Base-by-base conservation (phyloP, 2,888 invertebrate species). In the Zeuzera pyrina region DNA sequence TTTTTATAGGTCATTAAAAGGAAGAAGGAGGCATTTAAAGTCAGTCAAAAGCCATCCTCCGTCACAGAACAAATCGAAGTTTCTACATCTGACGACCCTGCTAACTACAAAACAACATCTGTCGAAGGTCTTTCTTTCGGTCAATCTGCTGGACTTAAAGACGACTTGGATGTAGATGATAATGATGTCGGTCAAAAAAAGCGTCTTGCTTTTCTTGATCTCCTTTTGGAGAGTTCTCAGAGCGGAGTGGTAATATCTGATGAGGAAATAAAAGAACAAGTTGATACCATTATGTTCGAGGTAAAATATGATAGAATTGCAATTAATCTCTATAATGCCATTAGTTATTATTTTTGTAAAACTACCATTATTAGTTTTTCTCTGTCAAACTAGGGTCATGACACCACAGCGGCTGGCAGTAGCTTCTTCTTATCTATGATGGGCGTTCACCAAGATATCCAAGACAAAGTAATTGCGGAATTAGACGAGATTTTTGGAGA, bases 261-360 rank as follows among this genome's bases (percentile, higher is more conserved):
- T 39, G 87, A 89, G 41, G 93, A 93, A 72, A 91, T 93, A 45
- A 89, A 90, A 49, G 92, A 93, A 59, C 91, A 93, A 86, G 92
- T 93, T 1, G 90, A 92, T 58, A 93, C 92, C 0, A 93, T 93
- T 47, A 93, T 93, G 93, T 92, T 93, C 62, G 91, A 95, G 87
- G 93, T 89, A 65, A 57, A 29, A 13, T 12, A n/a, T n/a, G n/a
- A n/a, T 10, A 3, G 1, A 4, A 2, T 16, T 13, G n/a, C 6
- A 5, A 11, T 1, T 12, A 14, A 10, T 21, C n/a, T n/a, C n/a
- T 3, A 8, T 31, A 29, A 19, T 16, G 19, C 16, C 6, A 22
- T 8, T n/a, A n/a, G n/a, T n/a, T n/a, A n/a, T n/a, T n/a, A n/a
- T n/a, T n/a, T n/a, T n/a, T n/a, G n/a, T n/a, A n/a, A n/a, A n/a